Base-by-base conservation (phyloP, 2,888 invertebrate genomes). In the Apocheima hispidaria region DNA sequence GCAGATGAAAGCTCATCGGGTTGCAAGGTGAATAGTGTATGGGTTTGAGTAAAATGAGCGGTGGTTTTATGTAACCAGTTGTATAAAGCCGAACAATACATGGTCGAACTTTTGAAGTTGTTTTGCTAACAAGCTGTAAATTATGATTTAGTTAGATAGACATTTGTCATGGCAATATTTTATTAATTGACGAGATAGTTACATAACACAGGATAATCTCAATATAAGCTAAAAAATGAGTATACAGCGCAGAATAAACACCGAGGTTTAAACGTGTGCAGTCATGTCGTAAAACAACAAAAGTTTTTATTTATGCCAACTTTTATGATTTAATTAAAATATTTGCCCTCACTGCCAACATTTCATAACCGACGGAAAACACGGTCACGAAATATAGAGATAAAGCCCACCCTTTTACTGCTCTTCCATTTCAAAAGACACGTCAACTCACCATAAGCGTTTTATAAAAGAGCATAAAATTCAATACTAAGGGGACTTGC, bases 391-490 rank as follows among this genome's bases (percentile, higher is more conserved):
- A 66, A 67, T 62, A 63, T 52, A 70, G 64, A 74, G 64, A 74
- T 75, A 73, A 51, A 76, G 72, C 73, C 73, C 63, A 56, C 58
- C 70, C 71, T 67, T 72, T 68, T 70, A 72, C 70, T 55, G 68
- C 61, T 60, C 58, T 57, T 59, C 70, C 66, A 71, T 76, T 75
- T 73, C 57, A 75, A 79, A 77, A 74, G 75, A 74, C 69, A 75
- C 66, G 69, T 71, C 74, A 73, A 69, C 72, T 68, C 66, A 70
- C 66, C 67, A 65, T 74, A 75, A 81, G 70, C 78, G 73, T 77
- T 83, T 83, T 78, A 81, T 77, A 82, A 81, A 79, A 68, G 75
- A 66, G 60, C 72, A 79, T 84, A 80, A 82, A 83, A 82, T 82
- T 83, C 78, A 81, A 86, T 83, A 82, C 74, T 65, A 62, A 63